These are phyloP conservation scores for Chitala chitala DNA, from an alignment of 2,113 vertebrate genomes.

Conservation along the genomic window DNA sequence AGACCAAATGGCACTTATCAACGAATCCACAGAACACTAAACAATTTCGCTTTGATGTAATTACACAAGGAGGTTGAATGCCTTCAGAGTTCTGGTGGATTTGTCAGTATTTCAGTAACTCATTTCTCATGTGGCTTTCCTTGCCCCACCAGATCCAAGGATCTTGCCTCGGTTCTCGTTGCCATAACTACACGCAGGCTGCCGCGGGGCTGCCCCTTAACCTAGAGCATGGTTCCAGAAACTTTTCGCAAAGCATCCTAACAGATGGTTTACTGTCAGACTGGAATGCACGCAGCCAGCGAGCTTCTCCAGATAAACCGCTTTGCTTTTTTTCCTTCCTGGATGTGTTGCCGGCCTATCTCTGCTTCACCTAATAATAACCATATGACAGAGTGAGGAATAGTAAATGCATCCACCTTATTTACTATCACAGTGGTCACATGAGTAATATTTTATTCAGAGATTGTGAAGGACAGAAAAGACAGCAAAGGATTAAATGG, in stretches of 20 bases:
- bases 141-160: neutral
- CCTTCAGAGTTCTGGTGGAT: neutral
- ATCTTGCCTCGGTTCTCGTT: too few relatives aligned
- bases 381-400: neutral
- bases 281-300: neutral
- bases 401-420: slow-evolving; percentile 7
- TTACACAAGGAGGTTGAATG: neutral
- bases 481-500: neutral
- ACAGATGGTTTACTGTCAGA: neutral
- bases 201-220: neutral
- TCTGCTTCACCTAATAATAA: slow-evolving; percentile 1
- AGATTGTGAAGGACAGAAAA: neutral
- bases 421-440: neutral
- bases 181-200: neutral
- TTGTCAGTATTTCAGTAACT: neutral
- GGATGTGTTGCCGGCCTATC: neutral
- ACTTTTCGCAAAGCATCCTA: neutral
- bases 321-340: neutral
- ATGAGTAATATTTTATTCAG: slow-evolving; percentile 6
- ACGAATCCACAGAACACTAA: too few relatives aligned
- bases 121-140: neutral
- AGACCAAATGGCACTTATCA: too few relatives aligned
- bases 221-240: neutral
- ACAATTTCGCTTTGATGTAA: too few relatives aligned
- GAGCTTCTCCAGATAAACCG: neutral